A percentile compares a stretch with the other conserved stretches of the same genome.
These are phyloP conservation scores for Alaudala cheleensis DNA, from an alignment of 2,113 vertebrate species.

Conservation along the genomic window DNA sequence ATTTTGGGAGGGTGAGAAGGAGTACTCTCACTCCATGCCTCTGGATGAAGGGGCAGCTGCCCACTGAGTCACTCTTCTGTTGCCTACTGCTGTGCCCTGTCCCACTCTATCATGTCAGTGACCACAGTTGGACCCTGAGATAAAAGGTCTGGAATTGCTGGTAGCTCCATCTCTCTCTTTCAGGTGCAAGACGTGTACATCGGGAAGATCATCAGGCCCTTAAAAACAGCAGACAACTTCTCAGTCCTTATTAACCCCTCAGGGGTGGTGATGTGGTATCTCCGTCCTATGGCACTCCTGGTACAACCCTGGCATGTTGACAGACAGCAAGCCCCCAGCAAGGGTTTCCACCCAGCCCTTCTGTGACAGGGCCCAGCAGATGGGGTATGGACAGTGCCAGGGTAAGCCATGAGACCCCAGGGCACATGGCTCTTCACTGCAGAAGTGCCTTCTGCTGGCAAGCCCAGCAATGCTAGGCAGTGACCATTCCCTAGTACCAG, in stretches of 20 bases:
- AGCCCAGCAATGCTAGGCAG: neutral
- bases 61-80: neutral
- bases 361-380: neutral
- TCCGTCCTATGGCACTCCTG: conserved; percentile 62
- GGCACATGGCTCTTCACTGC: neutral
- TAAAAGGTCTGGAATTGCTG: neutral
- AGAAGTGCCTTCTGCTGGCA: neutral
- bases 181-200: conserved; percentile 81
- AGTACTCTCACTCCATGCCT: neutral
- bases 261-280: conserved; percentile 93
- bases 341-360: neutral
- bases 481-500: neutral
- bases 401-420: neutral
- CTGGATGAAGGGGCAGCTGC: neutral
- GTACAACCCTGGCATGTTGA: neutral
- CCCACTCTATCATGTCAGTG: neutral
- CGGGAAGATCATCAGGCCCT: neutral
- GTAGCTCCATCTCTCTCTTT: neutral
- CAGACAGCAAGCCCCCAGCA: fast-evolving
- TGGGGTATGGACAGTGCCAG: neutral
- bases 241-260: conserved; percentile 86
- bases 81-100: neutral
- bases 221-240: conserved; percentile 78
- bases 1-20: neutral
- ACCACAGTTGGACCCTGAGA: neutral